These are phyloP conservation scores for Hemithea aestivaria DNA, from an alignment of 2,888 invertebrate genomes.

Conservation along the genomic window DNA sequence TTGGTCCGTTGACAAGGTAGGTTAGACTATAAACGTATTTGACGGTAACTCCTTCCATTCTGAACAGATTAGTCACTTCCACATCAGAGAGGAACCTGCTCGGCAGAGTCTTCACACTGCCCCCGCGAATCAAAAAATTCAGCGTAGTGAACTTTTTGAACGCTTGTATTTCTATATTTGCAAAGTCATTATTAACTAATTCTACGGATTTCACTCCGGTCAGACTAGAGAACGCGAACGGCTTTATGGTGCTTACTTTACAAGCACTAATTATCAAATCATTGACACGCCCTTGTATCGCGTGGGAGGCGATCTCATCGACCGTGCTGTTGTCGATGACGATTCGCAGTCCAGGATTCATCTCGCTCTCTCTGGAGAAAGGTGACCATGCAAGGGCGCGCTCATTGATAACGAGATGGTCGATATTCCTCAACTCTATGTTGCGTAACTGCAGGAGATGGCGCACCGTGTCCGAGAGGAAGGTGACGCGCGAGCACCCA, in stretches of 20 bases:
- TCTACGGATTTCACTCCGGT: conserved; percentile 81
- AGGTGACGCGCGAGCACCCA: conserved; percentile 81
- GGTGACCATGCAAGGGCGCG: conserved; percentile 81
- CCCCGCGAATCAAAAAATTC: conserved; percentile 81
- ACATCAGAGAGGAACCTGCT: conserved; percentile 87
- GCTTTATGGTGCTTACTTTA: conserved; percentile 79
- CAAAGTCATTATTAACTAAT: conserved; percentile 80
- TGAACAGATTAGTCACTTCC: conserved; percentile 82
- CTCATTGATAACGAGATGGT: conserved; percentile 80
- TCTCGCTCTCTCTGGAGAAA: conserved; percentile 80
- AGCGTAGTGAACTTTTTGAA: conserved; percentile 88
- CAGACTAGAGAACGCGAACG: conserved; percentile 88
- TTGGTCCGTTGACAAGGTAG: conserved; percentile 82
- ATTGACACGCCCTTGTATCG: conserved; percentile 85
- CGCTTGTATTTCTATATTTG: conserved; percentile 83
- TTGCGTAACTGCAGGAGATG: conserved; percentile 81
- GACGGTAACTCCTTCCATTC: conserved; percentile 82
- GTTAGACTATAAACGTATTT: conserved; percentile 83
- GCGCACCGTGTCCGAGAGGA: conserved; percentile 79
- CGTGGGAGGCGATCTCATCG: conserved; percentile 77
- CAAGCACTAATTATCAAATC: conserved; percentile 82
- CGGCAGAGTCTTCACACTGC: conserved; percentile 80
- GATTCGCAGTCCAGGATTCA: conserved; percentile 80
- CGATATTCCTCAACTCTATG: conserved; percentile 81
- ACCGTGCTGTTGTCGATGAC: conserved; percentile 71